Conservation (phyloP, 2,888 invertebrate genomes). For the Tanytarsus gracilentus region DNA sequence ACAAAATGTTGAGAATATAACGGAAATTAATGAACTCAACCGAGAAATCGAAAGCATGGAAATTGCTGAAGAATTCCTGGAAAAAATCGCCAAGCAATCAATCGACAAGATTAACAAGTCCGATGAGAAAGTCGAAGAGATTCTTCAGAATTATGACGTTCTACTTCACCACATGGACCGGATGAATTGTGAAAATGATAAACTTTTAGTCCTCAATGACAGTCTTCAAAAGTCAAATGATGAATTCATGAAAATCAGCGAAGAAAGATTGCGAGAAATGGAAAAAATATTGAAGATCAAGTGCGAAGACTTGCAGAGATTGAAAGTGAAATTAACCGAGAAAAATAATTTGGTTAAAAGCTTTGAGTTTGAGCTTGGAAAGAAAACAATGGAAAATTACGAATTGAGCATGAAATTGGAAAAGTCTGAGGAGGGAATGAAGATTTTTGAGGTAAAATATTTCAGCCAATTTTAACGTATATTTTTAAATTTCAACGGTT, state of each 20-base stretch:
- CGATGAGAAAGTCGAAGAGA: slow-evolving; percentile 23
- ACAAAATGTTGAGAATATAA: neutral
- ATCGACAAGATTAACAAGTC: slow-evolving; percentile 12
- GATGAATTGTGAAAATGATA: slow-evolving; percentile 23
- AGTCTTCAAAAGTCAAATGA: slow-evolving; percentile 13
- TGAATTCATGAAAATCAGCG: slow-evolving; percentile 8
- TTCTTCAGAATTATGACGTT: slow-evolving; percentile 15
- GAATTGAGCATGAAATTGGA: slow-evolving; percentile 7
- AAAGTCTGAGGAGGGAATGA: slow-evolving; percentile 7
- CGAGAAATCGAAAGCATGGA: slow-evolving; percentile 13
- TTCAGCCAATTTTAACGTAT: too few relatives aligned
- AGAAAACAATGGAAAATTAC: slow-evolving; percentile 18
- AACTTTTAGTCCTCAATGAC: neutral
- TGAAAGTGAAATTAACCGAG: neutral
- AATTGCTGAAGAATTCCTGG: slow-evolving; percentile 13
- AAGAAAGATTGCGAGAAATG: slow-evolving; percentile 8
- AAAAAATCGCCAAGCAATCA: slow-evolving; percentile 18
- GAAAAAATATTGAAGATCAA: neutral
- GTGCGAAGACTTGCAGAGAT: neutral
- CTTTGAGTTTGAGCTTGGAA: slow-evolving; percentile 24
- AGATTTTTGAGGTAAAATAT: slow-evolving; percentile 28
- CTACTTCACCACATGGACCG: slow-evolving; percentile 18
- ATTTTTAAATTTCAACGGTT: too few relatives aligned
- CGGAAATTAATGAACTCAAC: slow-evolving; percentile 10
- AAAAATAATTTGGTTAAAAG: neutral